Base-by-base conservation (phyloP, 2,888 invertebrate species). In the Drosophila neonasuta region DNA sequence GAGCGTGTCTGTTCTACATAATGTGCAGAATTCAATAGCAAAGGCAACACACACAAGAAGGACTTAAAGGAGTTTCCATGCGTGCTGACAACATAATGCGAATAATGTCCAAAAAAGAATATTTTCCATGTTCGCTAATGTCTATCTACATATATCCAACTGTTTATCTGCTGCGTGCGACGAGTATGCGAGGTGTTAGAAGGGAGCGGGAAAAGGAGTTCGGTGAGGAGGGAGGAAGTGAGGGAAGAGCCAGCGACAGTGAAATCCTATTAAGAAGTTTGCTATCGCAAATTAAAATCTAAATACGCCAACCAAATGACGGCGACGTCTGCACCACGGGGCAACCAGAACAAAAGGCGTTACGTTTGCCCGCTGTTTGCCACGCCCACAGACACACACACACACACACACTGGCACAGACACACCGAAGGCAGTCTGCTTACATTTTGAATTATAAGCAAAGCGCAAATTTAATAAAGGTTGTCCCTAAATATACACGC, bases 231-330 rank as follows among this genome's bases (percentile, higher is more conserved):
- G n/a, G 15, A n/a, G 20, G 4, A 3, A 4, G 4, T 20, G 20
- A 44, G 15, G 7, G n/a, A 6, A 11, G 57, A 67, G 67, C 54
- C 34, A 52, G 52, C 77, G 87, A 83, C 80, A 87, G 80, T 80
- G 76, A 87, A 84, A 85, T 84, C 83, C 86, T 87, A 86, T 84
- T 87, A 84, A 87, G 86, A 86, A 84, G 87, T 84, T 86, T 79
- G 73, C 87, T 84, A 84, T 84, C 83, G 86, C 83, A 84, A 84
- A 84, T 84, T 84, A 84, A 84, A 84, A 84, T 84, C 87, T 87
- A 83, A 87, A 83, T 82, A 87, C 85, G 78, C 77, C 75, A 83
- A 74, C 76, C 68, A 79, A 85, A 85, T 71, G 80, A 75, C 71
- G 80, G 77, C 84, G 79, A 81, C 71, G 77, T 84, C 87, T 73